These are phyloP conservation scores for Scaptomyza parva DNA, from an alignment of 2,888 invertebrate genomes.

Conservation along the genomic window DNA sequence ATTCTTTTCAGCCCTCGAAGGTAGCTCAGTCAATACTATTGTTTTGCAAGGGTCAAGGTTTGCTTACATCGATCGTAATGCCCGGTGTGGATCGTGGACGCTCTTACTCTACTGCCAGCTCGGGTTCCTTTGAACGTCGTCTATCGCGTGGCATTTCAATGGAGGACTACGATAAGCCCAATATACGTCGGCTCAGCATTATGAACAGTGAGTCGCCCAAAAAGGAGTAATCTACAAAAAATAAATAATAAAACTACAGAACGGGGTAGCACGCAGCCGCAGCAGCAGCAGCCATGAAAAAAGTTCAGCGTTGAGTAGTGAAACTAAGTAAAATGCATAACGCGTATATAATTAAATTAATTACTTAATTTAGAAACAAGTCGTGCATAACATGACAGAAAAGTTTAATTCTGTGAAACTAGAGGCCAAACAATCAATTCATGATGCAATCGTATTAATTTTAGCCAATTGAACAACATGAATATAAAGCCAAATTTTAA, in stretches of 20 bases:
- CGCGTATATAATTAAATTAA: slow-evolving; percentile 56
- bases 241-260: slow-evolving; percentile 8
- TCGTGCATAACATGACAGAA: slow-evolving; percentile 26
- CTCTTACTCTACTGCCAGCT: slow-evolving; percentile 86
- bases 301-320: slow-evolving; percentile 27
- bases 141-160: slow-evolving; percentile 89
- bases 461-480: slow-evolving; percentile 43
- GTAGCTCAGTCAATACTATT: slow-evolving; percentile 93
- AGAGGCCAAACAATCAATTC: slow-evolving; percentile 64
- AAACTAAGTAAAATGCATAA: slow-evolving; percentile 40
- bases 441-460: slow-evolving; percentile 50
- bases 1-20: slow-evolving; percentile 90
- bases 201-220: slow-evolving; percentile 87
- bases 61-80: slow-evolving; percentile 92
- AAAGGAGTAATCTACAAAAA: slow-evolving; percentile 82
- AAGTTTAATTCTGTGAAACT: slow-evolving; percentile 47
- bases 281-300: slow-evolving; percentile 25
- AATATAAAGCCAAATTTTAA: slow-evolving; percentile 58
- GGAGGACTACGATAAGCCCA: slow-evolving; percentile 93
- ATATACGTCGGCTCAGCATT: slow-evolving; percentile 90
- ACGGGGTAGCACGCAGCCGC: slow-evolving; percentile 20
- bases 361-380: slow-evolving; percentile 54
- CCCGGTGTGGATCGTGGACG: slow-evolving; percentile 91
- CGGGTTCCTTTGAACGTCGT: slow-evolving; percentile 86
- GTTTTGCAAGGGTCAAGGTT: slow-evolving; percentile 95